Evolutionary conservation across 2,797 vertebrate genomes (phyloP).

Genomic region (Pangasius sanitwongsei): DNA sequence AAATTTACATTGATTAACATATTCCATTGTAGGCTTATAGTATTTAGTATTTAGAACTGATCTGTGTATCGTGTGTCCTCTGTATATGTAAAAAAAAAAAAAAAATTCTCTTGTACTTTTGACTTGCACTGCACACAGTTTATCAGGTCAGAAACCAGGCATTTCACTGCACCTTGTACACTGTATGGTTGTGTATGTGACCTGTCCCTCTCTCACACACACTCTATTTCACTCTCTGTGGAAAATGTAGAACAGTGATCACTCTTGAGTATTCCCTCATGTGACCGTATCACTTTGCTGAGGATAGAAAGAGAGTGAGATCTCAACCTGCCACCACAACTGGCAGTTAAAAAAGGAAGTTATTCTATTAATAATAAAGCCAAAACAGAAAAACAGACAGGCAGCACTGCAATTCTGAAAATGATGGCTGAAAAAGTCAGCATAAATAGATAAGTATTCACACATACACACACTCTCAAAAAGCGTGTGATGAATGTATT

Average conservation of each 20-base stretch:
- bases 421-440: neutral
- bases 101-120: neutral
- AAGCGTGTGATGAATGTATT: neutral
- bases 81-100: neutral
- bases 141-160: neutral
- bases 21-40: neutral
- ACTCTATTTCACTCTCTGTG: slow-evolving; percentile 22
- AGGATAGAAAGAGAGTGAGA: neutral
- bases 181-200: too few relatives aligned
- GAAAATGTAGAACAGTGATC: slow-evolving; percentile 50
- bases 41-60: neutral
- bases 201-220: neutral
- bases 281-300: slow-evolving; percentile 27
- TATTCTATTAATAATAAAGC: slow-evolving; percentile 39
- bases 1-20: neutral
- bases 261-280: slow-evolving; percentile 53
- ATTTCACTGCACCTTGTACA: neutral
- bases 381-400: neutral
- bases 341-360: neutral
- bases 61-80: neutral
- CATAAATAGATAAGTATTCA: neutral
- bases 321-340: neutral
- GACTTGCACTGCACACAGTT: neutral
- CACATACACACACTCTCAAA: neutral
- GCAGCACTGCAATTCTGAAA: slow-evolving; percentile 4